These are phyloP conservation scores for Himalopsyche phryganea DNA, from an alignment of 1,140 invertebrate species.

Conservation along the genomic window DNA sequence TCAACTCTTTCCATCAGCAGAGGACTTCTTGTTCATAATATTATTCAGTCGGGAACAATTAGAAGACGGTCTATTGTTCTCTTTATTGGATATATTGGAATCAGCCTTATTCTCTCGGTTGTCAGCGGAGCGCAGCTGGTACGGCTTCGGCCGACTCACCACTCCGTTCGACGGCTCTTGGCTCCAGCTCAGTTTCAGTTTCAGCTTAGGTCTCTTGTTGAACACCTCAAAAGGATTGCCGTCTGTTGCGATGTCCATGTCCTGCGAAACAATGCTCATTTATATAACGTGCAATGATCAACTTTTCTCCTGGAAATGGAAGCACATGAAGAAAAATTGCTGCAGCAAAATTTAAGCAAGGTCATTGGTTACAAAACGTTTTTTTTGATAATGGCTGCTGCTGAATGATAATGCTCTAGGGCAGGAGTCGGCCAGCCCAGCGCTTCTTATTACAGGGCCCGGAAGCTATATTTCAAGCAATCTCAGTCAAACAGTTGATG, in stretches of 20 bases:
- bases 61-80: slow-evolving; percentile 56
- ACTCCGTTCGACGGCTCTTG: slow-evolving; percentile 65
- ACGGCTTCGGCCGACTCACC: slow-evolving; percentile 64
- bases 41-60: slow-evolving; percentile 32
- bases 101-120: slow-evolving; percentile 38
- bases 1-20: slow-evolving; percentile 6
- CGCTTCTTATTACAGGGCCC: too few relatives aligned
- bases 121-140: slow-evolving; percentile 41
- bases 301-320: too few relatives aligned
- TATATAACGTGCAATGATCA: too few relatives aligned
- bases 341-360: too few relatives aligned
- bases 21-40: slow-evolving; percentile 20
- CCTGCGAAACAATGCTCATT: too few relatives aligned
- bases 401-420: too few relatives aligned
- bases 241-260: slow-evolving; percentile 45
- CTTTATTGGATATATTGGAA: slow-evolving; percentile 45
- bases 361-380: too few relatives aligned
- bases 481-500: too few relatives aligned
- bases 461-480: too few relatives aligned
- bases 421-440: too few relatives aligned
- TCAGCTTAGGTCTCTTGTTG: slow-evolving; percentile 73
- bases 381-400: too few relatives aligned
- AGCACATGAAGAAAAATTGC: too few relatives aligned
- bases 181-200: slow-evolving; percentile 80
- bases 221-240: slow-evolving; percentile 66